phyloP scores from a whole-genome alignment of 2,888 invertebrate genomes.

The Drosophila aldrichi region DNA sequence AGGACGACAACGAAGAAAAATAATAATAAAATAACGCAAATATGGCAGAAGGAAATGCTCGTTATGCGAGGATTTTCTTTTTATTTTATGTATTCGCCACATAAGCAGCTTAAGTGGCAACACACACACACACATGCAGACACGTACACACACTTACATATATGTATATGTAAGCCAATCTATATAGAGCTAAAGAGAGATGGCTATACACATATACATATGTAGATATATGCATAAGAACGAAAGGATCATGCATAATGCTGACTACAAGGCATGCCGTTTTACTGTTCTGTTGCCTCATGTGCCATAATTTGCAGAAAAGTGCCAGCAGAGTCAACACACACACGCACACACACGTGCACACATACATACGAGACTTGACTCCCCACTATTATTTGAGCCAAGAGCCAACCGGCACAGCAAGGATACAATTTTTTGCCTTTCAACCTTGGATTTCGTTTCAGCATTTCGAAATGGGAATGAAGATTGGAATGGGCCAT shows the following conservation, averaged over 20 bases:
- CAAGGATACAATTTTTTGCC: slow-evolving; percentile 72
- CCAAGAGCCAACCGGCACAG: slow-evolving; percentile 34
- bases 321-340: slow-evolving; percentile 55
- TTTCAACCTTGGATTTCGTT: slow-evolving; percentile 54
- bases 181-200: slow-evolving; percentile 21
- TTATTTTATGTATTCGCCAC: slow-evolving; percentile 80
- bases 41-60: slow-evolving; percentile 82
- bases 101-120: slow-evolving; percentile 81
- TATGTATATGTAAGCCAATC: slow-evolving; percentile 19
- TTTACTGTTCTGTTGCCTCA: slow-evolving; percentile 54
- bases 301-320: slow-evolving; percentile 82
- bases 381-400: slow-evolving; percentile 9
- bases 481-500: slow-evolving; percentile 27
- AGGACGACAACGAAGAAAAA: slow-evolving; percentile 68
- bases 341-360: slow-evolving; percentile 20
- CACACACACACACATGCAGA: slow-evolving; percentile 28
- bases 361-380: slow-evolving; percentile 2
- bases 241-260: slow-evolving; percentile 78
- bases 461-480: slow-evolving; percentile 41
- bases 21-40: slow-evolving; percentile 83
- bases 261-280: slow-evolving; percentile 56
- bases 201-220: slow-evolving; percentile 17
- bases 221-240: slow-evolving; percentile 62
- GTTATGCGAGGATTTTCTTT: slow-evolving; percentile 78
- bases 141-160: slow-evolving; percentile 13